Evolutionary conservation across 2,888 invertebrate genomes (phyloP), one percentile per base, ranked within the genome.

Genomic region (Sesia bembeciformis): DNA sequence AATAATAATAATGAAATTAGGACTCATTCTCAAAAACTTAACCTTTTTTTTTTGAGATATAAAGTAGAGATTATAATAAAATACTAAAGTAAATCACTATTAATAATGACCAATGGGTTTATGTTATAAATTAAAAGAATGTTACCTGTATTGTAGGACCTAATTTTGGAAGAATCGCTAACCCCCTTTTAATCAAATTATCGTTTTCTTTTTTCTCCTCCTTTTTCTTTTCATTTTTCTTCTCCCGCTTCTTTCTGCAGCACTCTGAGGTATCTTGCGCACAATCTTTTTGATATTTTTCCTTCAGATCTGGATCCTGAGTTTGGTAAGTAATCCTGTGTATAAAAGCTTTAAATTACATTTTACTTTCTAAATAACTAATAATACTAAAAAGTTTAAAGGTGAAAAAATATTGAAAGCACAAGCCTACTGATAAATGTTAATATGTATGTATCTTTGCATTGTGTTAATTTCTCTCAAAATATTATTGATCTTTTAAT

Each of bases 121-220:
- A 49, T 41, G 1, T 7, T 41, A 41, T 43, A 23, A 50, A 50
- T 3, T 8, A 3, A 8, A 4, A 23, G 6, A 50, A 50, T 50
- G 4, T 39, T 66, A 87, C 88, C 83, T 88, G 87, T 60, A 89
- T 89, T 53, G 83, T 80, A 46, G 86, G 73, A 39, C 84, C 78
- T 57, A 84, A 71, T 74, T 83, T 87, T 40, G 81, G 64, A 58
- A 83, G 68, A 40, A 39, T 40, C 51, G 72, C 55, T 50, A 57
- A 39, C 7, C 57, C 23, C 55, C 66, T 74, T 49, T 66, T 62
- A 51, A 62, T 63, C 40, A 53, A 49, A 40, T 39, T 64, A 53
- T 62, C 65, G 3, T 55, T 54, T 23, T 66, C 62, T 8, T 38
- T 69, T 56, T 75, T 71, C 52, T 65, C 63, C 53, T 77, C 81